phyloP scores from a whole-genome alignment of 2,888 invertebrate genomes.

The Pristionchus exspectatus region DNA sequence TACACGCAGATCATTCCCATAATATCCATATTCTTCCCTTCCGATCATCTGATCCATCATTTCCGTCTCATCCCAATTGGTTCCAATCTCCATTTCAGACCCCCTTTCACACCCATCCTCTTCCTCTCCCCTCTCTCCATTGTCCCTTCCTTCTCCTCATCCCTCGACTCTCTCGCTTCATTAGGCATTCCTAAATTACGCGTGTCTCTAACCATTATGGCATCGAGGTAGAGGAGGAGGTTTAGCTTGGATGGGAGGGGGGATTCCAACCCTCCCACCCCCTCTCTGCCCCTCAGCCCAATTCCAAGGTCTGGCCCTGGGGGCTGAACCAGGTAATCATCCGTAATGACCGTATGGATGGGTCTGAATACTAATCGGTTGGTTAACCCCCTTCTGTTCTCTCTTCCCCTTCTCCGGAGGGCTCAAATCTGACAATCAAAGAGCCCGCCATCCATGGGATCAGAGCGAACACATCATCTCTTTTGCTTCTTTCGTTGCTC shows the following conservation, averaged over 20 bases:
- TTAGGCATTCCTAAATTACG: conserved; percentile 49
- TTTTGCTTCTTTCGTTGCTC: neutral
- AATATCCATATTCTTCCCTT: neutral
- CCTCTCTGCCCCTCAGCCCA: neutral
- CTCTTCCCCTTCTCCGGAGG: neutral
- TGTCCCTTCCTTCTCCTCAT: neutral
- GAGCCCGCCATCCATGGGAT: neutral
- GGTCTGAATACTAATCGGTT: conserved; percentile 40
- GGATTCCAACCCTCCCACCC: neutral
- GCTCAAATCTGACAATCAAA: neutral
- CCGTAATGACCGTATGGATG: conserved; percentile 42
- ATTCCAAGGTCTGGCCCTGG: neutral
- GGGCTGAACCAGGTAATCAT: conserved; percentile 42
- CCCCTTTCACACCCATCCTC: conserved; percentile 22
- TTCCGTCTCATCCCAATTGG: neutral
- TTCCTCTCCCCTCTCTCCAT: neutral
- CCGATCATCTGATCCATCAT: neutral
- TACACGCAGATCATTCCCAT: neutral
- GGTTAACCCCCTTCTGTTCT: conserved; percentile 30
- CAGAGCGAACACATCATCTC: neutral
- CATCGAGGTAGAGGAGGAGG: conserved; percentile 35
- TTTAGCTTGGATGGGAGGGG: neutral
- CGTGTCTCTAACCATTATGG: conserved; percentile 43
- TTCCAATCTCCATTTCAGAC: conserved; percentile 29
- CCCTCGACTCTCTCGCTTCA: conserved; percentile 32